Evolutionary conservation across 2,888 invertebrate species (phyloP).

Genomic region (Archips xylosteana): DNA sequence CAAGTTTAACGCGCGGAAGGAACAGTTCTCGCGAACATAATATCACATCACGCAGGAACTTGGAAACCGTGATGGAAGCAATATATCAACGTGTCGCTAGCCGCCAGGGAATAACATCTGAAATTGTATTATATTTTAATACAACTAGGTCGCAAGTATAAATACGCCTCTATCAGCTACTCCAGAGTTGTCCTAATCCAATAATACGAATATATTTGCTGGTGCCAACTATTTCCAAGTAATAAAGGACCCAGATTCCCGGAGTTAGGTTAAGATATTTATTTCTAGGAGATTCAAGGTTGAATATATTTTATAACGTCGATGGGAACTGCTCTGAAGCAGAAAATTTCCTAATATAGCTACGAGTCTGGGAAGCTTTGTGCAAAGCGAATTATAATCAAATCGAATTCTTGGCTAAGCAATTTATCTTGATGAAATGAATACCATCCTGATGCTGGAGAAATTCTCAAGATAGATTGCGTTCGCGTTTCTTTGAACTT

Average conservation of each 20-base stretch:
- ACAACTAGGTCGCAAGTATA: conserved; percentile 16
- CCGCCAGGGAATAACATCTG: conserved; percentile 12
- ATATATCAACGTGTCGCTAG: conserved; percentile 13
- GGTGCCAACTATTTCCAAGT: conserved; percentile 28
- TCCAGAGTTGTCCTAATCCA: conserved; percentile 23
- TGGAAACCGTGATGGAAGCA: conserved; percentile 7
- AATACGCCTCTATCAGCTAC: conserved; percentile 20
- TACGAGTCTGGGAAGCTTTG: conserved; percentile 28
- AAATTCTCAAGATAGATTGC: conserved; percentile 12
- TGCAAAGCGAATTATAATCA: conserved; percentile 35
- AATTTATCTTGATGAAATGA: conserved; percentile 39
- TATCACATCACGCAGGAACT: conserved; percentile 2
- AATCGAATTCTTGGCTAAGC: conserved; percentile 38
- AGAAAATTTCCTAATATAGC: conserved; percentile 35
- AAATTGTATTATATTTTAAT: conserved; percentile 16
- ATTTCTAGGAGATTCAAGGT: conserved; percentile 22
- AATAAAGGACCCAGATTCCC: conserved; percentile 18
- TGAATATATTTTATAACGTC: conserved; percentile 31
- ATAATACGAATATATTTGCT: conserved; percentile 32
- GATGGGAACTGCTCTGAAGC: conserved; percentile 18
- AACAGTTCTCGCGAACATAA: conserved; percentile 4
- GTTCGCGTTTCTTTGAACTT: background rate
- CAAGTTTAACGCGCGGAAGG: background rate
- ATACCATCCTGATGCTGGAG: conserved; percentile 12
- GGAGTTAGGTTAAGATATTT: conserved; percentile 7